These are phyloP conservation scores for Myopa testacea DNA, from an alignment of 2,888 invertebrate genomes.

Conservation along the genomic window DNA sequence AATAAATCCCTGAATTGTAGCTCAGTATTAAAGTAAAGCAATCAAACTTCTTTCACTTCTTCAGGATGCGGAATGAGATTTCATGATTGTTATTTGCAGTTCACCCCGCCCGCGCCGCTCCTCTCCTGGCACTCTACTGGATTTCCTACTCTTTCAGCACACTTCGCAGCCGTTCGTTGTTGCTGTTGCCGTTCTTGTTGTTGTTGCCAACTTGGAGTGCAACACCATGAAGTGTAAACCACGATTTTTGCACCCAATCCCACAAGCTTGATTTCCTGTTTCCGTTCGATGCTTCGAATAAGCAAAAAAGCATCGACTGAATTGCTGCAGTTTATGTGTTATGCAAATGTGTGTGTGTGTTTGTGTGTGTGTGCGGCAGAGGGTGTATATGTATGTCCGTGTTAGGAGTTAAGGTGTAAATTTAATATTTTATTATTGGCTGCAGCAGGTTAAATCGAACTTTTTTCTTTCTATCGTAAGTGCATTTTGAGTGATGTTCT, in stretches of 20 bases:
- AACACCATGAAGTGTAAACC: slow-evolving; percentile 35
- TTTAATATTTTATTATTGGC: slow-evolving; percentile 42
- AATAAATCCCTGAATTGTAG: too few species aligned
- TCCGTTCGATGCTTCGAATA: slow-evolving; percentile 15
- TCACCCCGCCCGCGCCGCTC: not conserved
- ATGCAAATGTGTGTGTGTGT: not conserved
- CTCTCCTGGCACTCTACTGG: not conserved
- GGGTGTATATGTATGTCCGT: slow-evolving; percentile 15
- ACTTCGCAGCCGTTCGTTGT: not conserved
- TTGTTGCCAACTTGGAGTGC: slow-evolving; percentile 18
- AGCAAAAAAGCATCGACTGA: slow-evolving; percentile 11
- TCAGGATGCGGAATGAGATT: too few species aligned
- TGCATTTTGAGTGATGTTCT: not conserved
- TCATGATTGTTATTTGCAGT: too few species aligned
- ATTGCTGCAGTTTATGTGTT: slow-evolving; percentile 9
- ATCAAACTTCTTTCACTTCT: too few species aligned
- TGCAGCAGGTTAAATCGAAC: slow-evolving; percentile 25
- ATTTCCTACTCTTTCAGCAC: not conserved
- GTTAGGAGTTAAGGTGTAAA: slow-evolving; percentile 19
- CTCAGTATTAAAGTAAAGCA: too few species aligned
- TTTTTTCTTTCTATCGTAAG: not conserved
- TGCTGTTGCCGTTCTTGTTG: slow-evolving; percentile 11
- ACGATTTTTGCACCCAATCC: slow-evolving; percentile 38
- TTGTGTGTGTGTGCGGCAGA: slow-evolving; percentile 8
- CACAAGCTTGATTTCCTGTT: slow-evolving; percentile 31